phyloP scores from a whole-genome alignment of 2,888 invertebrate genomes.

The Lycia hirtaria region DNA sequence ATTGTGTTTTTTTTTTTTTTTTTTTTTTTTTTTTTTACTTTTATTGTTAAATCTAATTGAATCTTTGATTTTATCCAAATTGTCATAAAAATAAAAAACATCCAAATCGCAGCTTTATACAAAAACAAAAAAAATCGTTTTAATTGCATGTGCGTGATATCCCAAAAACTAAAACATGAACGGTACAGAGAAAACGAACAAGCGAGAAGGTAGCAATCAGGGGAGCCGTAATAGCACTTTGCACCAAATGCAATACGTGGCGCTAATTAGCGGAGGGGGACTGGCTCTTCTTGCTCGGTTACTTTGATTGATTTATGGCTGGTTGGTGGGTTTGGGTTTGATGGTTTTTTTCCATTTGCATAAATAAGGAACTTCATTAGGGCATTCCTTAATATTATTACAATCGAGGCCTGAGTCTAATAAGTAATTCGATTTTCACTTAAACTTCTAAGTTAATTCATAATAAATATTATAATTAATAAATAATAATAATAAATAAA shows the following conservation, averaged over 20 bases:
- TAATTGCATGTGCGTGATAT: slow-evolving; percentile 2
- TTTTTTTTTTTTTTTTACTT: too few relatives aligned
- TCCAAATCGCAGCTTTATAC: neutral
- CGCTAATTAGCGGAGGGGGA: slow-evolving; percentile 44
- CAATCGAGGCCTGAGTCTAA: too few relatives aligned
- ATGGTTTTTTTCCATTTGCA: neutral
- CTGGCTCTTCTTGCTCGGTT: slow-evolving; percentile 32
- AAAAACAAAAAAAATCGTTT: neutral
- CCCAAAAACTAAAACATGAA: slow-evolving; percentile 9
- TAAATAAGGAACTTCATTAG: too few relatives aligned
- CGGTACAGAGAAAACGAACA: slow-evolving; percentile 34
- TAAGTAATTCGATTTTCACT: too few relatives aligned
- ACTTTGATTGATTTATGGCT: slow-evolving; percentile 41
- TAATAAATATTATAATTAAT: too few relatives aligned
- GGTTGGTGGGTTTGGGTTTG: neutral
- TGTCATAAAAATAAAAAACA: too few relatives aligned
- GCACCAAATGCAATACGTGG: slow-evolving; percentile 42
- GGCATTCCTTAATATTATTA: too few relatives aligned
- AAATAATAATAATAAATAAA: too few relatives aligned
- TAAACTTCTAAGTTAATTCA: too few relatives aligned
- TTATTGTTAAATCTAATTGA: too few relatives aligned
- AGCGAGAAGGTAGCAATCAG: slow-evolving; percentile 36
- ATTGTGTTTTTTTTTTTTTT: too few relatives aligned
- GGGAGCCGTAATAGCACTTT: slow-evolving; percentile 43
- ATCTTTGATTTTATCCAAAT: too few relatives aligned